Evolutionary conservation across 2,113 vertebrate species (phyloP).

Genomic region (Gyps fulvus): DNA sequence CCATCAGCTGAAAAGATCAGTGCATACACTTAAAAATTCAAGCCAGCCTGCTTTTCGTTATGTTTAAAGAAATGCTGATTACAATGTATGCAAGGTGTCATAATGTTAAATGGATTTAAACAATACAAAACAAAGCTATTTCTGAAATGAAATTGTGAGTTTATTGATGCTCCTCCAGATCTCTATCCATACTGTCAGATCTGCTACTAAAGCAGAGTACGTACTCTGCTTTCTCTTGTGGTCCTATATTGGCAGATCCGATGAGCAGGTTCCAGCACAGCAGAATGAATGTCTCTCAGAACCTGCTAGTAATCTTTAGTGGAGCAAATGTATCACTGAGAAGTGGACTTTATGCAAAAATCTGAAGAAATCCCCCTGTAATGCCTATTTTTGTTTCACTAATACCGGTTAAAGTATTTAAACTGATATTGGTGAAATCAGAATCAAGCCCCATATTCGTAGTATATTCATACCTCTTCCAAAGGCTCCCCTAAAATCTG

Average conservation of each 20-base stretch:
- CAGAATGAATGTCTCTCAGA: neutral
- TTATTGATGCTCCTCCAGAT: neutral
- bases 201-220: neutral
- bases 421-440: neutral
- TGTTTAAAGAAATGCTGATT: constrained; percentile 19
- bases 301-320: neutral
- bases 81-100: neutral
- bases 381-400: neutral
- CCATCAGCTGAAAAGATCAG: neutral
- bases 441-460: neutral
- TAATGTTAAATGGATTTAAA: constrained; percentile 28
- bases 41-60: neutral
- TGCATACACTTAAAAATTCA: neutral
- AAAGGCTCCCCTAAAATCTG: neutral
- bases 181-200: neutral
- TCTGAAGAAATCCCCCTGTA: neutral
- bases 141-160: constrained; percentile 14
- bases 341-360: neutral
- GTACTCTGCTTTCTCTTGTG: neutral
- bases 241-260: neutral
- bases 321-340: neutral
- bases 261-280: neutral
- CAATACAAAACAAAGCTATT: neutral
- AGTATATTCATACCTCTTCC: neutral
- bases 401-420: neutral